Conservation (phyloP, 2,888 invertebrate genomes). For the Augiades crinisus region DNA sequence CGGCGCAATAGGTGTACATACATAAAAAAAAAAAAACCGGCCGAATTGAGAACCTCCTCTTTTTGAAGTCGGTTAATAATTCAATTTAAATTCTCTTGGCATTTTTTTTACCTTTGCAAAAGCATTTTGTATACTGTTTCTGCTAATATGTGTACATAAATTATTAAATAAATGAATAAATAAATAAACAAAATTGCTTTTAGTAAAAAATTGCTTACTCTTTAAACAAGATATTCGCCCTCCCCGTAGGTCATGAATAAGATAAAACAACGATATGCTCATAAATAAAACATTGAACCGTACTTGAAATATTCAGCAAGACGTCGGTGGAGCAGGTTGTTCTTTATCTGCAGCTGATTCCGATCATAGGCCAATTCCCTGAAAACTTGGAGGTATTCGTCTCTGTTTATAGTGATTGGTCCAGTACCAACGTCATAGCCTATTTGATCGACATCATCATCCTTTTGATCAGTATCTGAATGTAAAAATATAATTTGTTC, state of each 20-base stretch:
- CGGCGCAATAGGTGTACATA: no score
- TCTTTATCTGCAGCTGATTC: slow-evolving; percentile 58
- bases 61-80: no score
- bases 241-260: background rate
- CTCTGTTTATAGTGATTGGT: slow-evolving; percentile 53
- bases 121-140: no score
- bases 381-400: slow-evolving; percentile 61
- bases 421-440: slow-evolving; percentile 48
- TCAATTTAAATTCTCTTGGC: no score
- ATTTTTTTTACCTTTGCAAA: no score
- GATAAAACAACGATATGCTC: background rate
- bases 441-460: slow-evolving; percentile 42
- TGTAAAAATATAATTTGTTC: background rate
- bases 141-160: no score
- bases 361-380: slow-evolving; percentile 58
- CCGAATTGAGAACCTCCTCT: no score
- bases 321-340: slow-evolving; percentile 64
- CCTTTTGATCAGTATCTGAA: slow-evolving; percentile 20
- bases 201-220: background rate
- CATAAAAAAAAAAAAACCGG: no score
- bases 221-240: background rate
- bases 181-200: no score
- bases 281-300: slow-evolving; percentile 25
- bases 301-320: slow-evolving; percentile 74
- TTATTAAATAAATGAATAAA: no score